Percentiles rank a stretch among this genome's conserved stretches.
Conservation (phyloP, 2,797 vertebrate species). For the Euthynnus affinis region DNA sequence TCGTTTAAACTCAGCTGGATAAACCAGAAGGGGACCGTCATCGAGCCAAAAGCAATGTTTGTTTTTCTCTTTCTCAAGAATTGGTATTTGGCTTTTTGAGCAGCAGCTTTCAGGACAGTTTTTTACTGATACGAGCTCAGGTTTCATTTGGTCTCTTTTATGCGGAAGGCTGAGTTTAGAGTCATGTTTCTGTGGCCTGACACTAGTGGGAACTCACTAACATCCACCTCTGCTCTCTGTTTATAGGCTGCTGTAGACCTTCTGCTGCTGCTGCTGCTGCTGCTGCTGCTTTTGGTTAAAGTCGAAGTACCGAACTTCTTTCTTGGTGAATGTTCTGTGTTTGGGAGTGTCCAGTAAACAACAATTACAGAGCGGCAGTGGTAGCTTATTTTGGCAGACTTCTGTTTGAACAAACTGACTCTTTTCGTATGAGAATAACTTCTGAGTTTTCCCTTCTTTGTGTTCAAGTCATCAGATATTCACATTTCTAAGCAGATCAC, state of each 20-base stretch:
- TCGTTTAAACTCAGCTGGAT: too few species aligned
- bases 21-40: too few species aligned
- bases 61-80: too few species aligned
- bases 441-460: neutral
- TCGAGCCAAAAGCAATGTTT: too few species aligned
- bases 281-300: neutral
- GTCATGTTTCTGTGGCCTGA: neutral
- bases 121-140: too few species aligned
- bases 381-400: neutral
- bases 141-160: neutral
- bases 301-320: neutral
- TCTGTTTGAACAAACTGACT: too few species aligned
- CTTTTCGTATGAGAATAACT: too few species aligned
- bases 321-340: constrained; percentile 1
- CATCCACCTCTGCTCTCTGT: neutral
- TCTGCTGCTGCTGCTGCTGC: too few species aligned
- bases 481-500: too few species aligned
- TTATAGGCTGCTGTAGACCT: neutral
- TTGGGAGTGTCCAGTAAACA: constrained; percentile 7
- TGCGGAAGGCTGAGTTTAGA: too few species aligned
- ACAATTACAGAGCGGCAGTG: neutral
- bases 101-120: too few species aligned
- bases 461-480: neutral
- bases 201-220: neutral
- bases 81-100: too few species aligned